phyloP scores from a whole-genome alignment of 1,140 invertebrate genomes.

The Episyrphus balteatus region DNA sequence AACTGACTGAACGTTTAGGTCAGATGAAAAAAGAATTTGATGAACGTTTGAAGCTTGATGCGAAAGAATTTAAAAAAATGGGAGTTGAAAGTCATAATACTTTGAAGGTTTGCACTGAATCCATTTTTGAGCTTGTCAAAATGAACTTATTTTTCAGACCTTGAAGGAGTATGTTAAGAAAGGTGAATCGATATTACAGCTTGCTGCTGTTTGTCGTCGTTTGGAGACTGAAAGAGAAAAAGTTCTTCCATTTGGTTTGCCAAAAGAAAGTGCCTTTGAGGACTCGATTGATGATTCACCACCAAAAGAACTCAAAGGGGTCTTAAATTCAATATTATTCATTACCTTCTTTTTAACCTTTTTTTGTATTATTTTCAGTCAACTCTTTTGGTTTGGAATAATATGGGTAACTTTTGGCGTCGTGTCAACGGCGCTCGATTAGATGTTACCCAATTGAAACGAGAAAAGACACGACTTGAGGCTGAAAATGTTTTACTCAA shows the following conservation, averaged over 20 bases:
- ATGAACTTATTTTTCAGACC: slow-evolving; percentile 4
- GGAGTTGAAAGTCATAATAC: slow-evolving; percentile 24
- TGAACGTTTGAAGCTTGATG: slow-evolving; percentile 10
- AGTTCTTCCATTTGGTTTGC: slow-evolving; percentile 41
- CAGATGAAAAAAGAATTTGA: slow-evolving; percentile 22
- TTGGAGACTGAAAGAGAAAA: slow-evolving; percentile 47
- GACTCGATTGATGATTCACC: background rate
- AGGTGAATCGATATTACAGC: slow-evolving; percentile 41
- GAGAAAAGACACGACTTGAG: slow-evolving; percentile 23
- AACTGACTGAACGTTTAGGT: slow-evolving; percentile 15
- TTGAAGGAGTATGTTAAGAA: slow-evolving; percentile 31
- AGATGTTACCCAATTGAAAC: slow-evolving; percentile 26
- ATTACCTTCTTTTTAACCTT: background rate
- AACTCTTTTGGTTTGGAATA: too few relatives aligned
- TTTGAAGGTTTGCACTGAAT: slow-evolving; percentile 13
- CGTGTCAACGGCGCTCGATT: slow-evolving; percentile 30
- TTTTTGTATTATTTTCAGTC: background rate
- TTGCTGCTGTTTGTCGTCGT: slow-evolving; percentile 43
- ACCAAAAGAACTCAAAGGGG: slow-evolving; percentile 5
- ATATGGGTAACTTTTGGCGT: slow-evolving; percentile 32
- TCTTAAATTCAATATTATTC: background rate
- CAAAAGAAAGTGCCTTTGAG: slow-evolving; percentile 1
- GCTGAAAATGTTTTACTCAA: slow-evolving; percentile 23
- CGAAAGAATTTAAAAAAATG: slow-evolving; percentile 22
- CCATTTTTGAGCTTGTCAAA: background rate